Evolutionary conservation across 2,113 vertebrate species (phyloP).

Genomic region (Passer domesticus): DNA sequence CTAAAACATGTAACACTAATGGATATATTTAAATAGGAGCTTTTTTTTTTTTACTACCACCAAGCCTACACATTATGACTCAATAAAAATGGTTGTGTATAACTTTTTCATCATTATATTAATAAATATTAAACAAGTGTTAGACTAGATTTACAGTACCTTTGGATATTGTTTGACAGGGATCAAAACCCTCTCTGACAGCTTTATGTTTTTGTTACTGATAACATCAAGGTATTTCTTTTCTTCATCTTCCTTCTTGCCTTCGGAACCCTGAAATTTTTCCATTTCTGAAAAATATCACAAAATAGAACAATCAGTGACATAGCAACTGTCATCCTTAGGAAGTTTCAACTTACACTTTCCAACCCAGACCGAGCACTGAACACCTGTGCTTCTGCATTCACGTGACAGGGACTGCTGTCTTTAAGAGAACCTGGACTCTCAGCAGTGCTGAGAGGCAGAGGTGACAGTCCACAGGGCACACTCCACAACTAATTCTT

Average conservation of each 20-base stretch:
- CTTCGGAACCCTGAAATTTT: conserved; percentile 89
- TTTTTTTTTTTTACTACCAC: not conserved
- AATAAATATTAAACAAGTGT: not conserved
- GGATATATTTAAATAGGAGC: not conserved
- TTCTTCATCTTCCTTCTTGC: conserved; percentile 91
- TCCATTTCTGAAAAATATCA: conserved; percentile 88
- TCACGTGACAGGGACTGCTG: fast-evolving
- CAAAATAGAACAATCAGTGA: not conserved
- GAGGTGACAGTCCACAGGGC: not conserved
- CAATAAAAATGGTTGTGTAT: not conserved
- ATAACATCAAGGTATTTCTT: conserved; percentile 98
- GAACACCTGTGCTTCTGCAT: not conserved
- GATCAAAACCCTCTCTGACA: conserved; percentile 95
- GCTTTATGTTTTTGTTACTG: conserved; percentile 99
- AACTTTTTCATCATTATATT: not conserved
- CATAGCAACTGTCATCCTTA: not conserved
- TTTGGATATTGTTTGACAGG: conserved; percentile 98
- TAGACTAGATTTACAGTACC: conserved; percentile 76
- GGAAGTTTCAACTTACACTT: not conserved
- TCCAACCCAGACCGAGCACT: not conserved
- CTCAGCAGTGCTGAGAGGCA: not conserved
- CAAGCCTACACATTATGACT: not conserved
- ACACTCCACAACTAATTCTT: not conserved
- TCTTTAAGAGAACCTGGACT: not conserved
- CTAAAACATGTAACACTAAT: not conserved